Evolutionary conservation across 1,140 invertebrate genomes (phyloP).

Genomic region (Arion vulgaris): DNA sequence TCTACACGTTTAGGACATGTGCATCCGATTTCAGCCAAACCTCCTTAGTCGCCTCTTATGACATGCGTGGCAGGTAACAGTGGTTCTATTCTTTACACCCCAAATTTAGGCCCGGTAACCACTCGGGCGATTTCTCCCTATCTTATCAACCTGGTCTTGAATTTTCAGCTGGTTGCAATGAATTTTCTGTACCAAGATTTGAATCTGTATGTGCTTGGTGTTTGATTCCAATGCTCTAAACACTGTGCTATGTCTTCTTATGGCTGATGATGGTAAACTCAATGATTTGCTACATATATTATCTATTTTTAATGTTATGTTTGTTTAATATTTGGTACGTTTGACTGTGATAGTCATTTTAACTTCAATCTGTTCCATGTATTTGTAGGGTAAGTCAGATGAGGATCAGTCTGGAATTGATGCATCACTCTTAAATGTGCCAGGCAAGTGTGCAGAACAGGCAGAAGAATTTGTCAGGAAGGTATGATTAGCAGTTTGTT

Average conservation of each 20-base stretch:
- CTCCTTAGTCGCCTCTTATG: too few relatives aligned
- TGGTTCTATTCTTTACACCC: too few relatives aligned
- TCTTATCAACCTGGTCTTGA: too few relatives aligned
- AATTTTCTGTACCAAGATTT: too few relatives aligned
- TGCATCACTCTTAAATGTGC: conserved; percentile 46
- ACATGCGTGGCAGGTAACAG: too few relatives aligned
- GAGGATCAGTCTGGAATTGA: conserved; percentile 19
- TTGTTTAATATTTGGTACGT: not conserved
- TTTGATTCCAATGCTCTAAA: too few relatives aligned
- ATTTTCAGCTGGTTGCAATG: too few relatives aligned
- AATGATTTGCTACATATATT: not conserved
- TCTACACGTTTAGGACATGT: too few relatives aligned
- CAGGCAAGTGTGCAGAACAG: conserved; percentile 85
- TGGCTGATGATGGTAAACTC: not conserved
- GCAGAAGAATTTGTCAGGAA: conserved; percentile 95
- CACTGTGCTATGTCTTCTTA: not conserved
- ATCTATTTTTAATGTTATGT: not conserved
- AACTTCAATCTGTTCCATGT: not conserved
- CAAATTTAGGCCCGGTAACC: too few relatives aligned
- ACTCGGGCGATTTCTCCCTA: too few relatives aligned
- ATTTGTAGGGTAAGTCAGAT: conserved; percentile 1
- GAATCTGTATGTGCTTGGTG: too few relatives aligned
- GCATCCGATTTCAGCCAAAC: too few relatives aligned
- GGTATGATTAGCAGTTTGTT: conserved; percentile 57
- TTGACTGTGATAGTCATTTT: not conserved